Percentiles rank a stretch among this genome's conserved stretches.
Conservation (phyloP, 2,888 invertebrate species). For the Orgyia antiqua region DNA sequence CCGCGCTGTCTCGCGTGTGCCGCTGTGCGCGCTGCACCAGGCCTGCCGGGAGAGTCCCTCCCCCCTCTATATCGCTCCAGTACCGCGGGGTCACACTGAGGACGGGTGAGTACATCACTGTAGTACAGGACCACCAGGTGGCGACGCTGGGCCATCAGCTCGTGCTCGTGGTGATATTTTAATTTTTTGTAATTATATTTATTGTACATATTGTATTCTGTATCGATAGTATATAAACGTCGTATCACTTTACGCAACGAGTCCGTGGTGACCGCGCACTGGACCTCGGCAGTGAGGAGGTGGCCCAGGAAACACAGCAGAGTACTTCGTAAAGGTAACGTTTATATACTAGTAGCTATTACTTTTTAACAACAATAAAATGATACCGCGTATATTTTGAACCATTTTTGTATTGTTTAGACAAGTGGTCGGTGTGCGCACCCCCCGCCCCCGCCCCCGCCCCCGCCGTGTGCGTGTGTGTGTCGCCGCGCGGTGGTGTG, state of each 20-base stretch:
- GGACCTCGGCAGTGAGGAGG: conserved; percentile 34
- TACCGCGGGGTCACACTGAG: conserved; percentile 35
- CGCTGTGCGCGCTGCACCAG: conserved; percentile 23
- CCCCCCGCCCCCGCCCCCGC: too few relatives aligned
- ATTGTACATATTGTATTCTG: too few relatives aligned
- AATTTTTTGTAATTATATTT: too few relatives aligned
- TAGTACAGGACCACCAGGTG: too few relatives aligned
- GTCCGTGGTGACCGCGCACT: conserved; percentile 34
- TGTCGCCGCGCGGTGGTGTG: conserved; percentile 26
- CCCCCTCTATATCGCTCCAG: conserved; percentile 39
- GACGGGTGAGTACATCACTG: too few relatives aligned
- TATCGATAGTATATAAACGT: conserved; percentile 27
- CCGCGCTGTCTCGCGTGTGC: conserved; percentile 39
- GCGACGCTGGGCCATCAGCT: too few relatives aligned
- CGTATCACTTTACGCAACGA: conserved; percentile 38
- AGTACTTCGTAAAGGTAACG: conserved; percentile 21
- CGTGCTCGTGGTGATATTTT: too few relatives aligned
- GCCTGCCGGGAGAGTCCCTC: conserved; percentile 24
- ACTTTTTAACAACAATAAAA: too few relatives aligned
- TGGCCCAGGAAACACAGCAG: conserved; percentile 29
- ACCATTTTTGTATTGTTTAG: too few relatives aligned
- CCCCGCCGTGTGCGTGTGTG: conserved; percentile 37
- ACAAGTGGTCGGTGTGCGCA: too few relatives aligned
- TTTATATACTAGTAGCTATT: too few relatives aligned
- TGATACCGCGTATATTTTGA: too few relatives aligned